Conservation (phyloP, 2,888 invertebrate species). For the Drosophila fungiperda region DNA sequence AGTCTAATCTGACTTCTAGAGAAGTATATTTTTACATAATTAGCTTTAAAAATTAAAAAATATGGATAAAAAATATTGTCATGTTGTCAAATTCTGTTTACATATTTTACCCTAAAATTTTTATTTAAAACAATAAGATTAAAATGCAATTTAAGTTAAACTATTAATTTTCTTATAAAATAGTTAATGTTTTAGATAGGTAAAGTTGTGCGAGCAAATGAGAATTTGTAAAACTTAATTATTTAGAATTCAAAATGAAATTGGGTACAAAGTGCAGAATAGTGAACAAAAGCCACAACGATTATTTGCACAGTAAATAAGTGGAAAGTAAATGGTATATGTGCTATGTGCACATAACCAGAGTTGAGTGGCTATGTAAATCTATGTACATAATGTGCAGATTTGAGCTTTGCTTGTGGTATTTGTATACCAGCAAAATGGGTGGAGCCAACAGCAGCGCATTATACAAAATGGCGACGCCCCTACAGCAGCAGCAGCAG, state of each 20-base stretch:
- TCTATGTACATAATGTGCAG: constrained; percentile 24
- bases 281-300: constrained; percentile 5
- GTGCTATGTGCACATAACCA: background rate
- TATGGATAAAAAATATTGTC: background rate
- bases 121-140: background rate
- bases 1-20: background rate
- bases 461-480: constrained; percentile 67
- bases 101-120: background rate
- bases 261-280: constrained; percentile 19
- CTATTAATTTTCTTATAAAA: background rate
- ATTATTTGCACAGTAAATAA: constrained; percentile 32
- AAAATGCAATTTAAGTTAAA: background rate
- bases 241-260: constrained; percentile 25
- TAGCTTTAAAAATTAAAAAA: background rate
- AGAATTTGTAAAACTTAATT: background rate
- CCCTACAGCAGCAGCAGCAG: constrained; percentile 43
- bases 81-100: background rate
- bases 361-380: constrained; percentile 28
- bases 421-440: constrained; percentile 33
- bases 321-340: background rate
- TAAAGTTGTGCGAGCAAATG: constrained; percentile 8
- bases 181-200: background rate
- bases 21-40: background rate
- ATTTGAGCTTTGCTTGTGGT: constrained; percentile 28
- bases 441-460: constrained; percentile 61